phyloP scores from a whole-genome alignment of 23 tunicate genomes.

The Phallusia fumigata region DNA sequence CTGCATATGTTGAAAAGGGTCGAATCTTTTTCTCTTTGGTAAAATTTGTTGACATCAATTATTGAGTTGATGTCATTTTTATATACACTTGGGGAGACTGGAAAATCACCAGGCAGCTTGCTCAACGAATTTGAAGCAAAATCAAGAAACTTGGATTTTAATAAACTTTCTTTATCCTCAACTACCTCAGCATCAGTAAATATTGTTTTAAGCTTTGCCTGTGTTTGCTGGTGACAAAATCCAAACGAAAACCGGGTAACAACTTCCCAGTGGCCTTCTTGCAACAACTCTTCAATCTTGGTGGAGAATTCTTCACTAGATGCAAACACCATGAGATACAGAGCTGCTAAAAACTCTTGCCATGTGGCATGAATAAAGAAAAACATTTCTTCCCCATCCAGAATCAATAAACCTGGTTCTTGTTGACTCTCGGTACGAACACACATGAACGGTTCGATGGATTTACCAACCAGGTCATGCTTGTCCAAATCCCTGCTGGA shows the following conservation, averaged over 20 bases:
- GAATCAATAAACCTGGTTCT: background rate
- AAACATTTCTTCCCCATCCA: background rate
- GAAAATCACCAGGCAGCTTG: background rate
- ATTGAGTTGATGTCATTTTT: background rate
- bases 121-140: background rate
- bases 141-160: background rate
- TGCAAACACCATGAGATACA: background rate
- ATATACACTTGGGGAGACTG: background rate
- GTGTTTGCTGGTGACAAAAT: background rate
- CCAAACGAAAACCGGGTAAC: background rate
- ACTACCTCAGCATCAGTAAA: background rate
- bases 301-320: background rate
- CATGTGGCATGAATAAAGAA: constrained; percentile 5
- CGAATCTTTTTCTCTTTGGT: background rate
- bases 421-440: background rate
- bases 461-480: background rate
- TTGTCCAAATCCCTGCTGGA: background rate
- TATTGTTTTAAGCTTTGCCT: background rate
- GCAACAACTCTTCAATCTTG: background rate
- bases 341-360: constrained; percentile 1
- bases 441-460: background rate
- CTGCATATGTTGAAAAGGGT: constrained; percentile 1
- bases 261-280: background rate
- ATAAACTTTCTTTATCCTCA: background rate
- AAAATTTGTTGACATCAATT: background rate